Base-by-base conservation (phyloP, 2,113 vertebrate species). In the Hepsetus odoe region DNA sequence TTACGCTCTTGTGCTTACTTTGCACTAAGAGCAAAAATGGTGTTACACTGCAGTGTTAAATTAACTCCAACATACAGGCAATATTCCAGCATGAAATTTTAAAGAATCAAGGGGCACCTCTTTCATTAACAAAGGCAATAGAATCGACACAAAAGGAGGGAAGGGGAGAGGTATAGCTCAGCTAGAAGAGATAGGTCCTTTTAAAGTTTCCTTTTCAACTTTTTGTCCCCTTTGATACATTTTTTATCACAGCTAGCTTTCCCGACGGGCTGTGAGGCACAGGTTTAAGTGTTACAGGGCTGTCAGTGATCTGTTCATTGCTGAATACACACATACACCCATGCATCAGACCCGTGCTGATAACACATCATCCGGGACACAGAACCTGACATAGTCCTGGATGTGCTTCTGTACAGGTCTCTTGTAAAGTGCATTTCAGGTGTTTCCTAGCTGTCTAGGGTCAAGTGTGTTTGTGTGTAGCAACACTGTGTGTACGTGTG, bases 151-250 rank as follows among this genome's bases (percentile, higher is more conserved):
- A 20, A 33, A 77, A 66, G 20, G 20, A 26, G 35, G 9, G 38
- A 56, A 38, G 56, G 74, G 28, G 74, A 30, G 66, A 69, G 74
- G 80, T 80, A 76, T 61, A 44, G 80, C 85, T 88, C 79, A 78
- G 84, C 74, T 86, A 82, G 61, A 83, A 20, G 30, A 86, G 76
- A 85, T 53, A 69, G 84, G 83, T 26, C 76, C 84, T 86, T 89
- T 90, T 90, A 49, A 87, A 84, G 66, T 80, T 76, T 85, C 76
- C 83, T 46, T 90, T 88, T 90, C 85, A 90, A 88, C 84, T 89
- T 89, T 90, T 67, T 81, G 55, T 80, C 59, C 59, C 24, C 83
- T 90, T 88, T 91, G 86, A 90, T 91, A 79, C 55, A 91, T 88
- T 86, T 89, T 91, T 90, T 38, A 91, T 92, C 86, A 91, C 78